Percentiles rank a stretch among this genome's conserved stretches.
Conservation (phyloP, 37 sponge, comb jelly and placozoan genomes). For the Spongilla lacustris region DNA sequence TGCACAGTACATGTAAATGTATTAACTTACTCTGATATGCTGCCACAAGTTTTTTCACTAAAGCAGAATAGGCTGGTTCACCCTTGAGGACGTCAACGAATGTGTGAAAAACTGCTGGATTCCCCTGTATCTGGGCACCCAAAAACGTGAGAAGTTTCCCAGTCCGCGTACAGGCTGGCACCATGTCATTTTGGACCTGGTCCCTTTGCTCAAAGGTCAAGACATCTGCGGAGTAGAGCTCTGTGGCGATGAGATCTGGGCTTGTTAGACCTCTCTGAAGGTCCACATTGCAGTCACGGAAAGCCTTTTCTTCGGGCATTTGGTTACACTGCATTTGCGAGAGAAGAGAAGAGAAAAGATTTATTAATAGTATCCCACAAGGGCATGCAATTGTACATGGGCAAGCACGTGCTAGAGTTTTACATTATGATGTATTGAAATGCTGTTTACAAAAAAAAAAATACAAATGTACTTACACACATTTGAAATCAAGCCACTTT, state of each 20-base stretch:
- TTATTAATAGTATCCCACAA: too few relatives aligned
- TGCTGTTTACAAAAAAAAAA: too few relatives aligned
- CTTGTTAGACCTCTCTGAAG: background rate
- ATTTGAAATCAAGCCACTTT: too few relatives aligned
- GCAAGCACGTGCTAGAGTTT: too few relatives aligned
- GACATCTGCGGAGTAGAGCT: background rate
- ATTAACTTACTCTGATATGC: background rate
- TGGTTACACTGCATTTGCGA: too few relatives aligned
- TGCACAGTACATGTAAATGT: too few relatives aligned
- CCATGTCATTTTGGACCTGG: background rate
- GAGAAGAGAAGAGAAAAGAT: too few relatives aligned
- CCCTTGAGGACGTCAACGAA: background rate
- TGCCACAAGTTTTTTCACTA: background rate
- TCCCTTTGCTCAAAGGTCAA: background rate
- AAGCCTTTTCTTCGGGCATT: background rate
- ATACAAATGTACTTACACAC: too few relatives aligned
- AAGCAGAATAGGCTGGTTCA: background rate
- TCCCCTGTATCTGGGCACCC: background rate
- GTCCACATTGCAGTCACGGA: background rate
- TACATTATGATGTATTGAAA: too few relatives aligned
- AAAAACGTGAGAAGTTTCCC: background rate
- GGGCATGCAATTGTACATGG: too few relatives aligned
- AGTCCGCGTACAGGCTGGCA: background rate
- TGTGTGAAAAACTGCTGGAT: background rate
- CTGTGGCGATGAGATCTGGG: background rate